These are phyloP conservation scores for Falcunculus frontatus DNA, from an alignment of 2,113 vertebrate genomes.

Conservation along the genomic window DNA sequence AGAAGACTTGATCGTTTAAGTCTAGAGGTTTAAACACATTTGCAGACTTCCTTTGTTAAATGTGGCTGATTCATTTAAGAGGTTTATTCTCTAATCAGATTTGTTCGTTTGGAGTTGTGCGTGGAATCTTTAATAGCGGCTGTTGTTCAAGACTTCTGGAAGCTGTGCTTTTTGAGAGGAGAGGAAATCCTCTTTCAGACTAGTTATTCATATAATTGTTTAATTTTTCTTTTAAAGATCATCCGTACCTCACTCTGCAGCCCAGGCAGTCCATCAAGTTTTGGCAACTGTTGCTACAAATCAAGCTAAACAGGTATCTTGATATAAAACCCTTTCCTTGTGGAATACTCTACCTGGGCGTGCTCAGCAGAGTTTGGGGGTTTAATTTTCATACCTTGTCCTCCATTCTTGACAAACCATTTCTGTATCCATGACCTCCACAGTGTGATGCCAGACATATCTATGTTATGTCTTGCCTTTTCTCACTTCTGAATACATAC, in stretches of 20 bases:
- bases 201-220: background rate
- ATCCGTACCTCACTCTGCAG: conserved; percentile 69
- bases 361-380: background rate
- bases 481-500: background rate
- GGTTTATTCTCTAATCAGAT: conserved; percentile 63
- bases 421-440: background rate
- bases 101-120: background rate
- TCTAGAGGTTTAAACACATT: conserved; percentile 19
- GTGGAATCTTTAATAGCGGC: background rate
- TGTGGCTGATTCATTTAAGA: conserved; percentile 42
- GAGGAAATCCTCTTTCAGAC: background rate
- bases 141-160: background rate
- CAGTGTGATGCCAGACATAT: background rate
- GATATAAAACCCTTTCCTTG: background rate
- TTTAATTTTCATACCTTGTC: background rate
- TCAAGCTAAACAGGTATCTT: conserved; percentile 78
- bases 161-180: background rate
- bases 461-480: conserved; percentile 4
- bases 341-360: background rate
- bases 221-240: conserved; percentile 69
- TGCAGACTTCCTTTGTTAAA: conserved; percentile 28
- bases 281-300: conserved; percentile 74
- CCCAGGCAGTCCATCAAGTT: conserved; percentile 76
- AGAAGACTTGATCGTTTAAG: background rate
- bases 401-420: background rate